Evolutionary conservation across 2,797 vertebrate species (phyloP).

Genomic region (Poeciliopsis turneri): DNA sequence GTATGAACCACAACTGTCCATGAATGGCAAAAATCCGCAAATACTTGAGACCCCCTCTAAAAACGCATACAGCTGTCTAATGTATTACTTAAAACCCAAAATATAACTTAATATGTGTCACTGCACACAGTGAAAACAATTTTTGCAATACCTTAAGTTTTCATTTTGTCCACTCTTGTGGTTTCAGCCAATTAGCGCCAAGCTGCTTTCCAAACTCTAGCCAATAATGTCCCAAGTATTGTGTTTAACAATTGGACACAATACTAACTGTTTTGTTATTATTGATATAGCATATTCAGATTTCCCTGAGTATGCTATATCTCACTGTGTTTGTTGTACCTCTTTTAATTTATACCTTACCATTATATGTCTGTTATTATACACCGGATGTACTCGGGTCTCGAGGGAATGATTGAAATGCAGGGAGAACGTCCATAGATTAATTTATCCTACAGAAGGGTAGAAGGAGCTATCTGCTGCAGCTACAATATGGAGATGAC

Average conservation of each 20-base stretch:
- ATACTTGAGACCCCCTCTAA: background rate
- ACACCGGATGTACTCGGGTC: slow-evolving; percentile 68
- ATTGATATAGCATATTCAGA: background rate
- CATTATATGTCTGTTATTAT: slow-evolving; percentile 76
- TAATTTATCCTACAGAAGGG: slow-evolving; percentile 79
- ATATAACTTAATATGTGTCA: background rate
- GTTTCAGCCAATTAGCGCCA: background rate
- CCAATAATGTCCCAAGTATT: background rate
- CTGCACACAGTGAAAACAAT: background rate
- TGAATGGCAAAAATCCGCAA: background rate
- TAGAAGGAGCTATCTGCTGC: slow-evolving; percentile 77
- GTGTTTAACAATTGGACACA: too few species aligned
- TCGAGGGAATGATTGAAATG: slow-evolving; percentile 73
- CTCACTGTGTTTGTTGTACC: slow-evolving; percentile 54
- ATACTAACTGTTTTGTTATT: too few species aligned
- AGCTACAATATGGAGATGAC: slow-evolving; percentile 82
- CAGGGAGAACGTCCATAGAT: slow-evolving; percentile 77
- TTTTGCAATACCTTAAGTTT: background rate
- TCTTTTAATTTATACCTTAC: slow-evolving; percentile 64
- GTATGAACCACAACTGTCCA: background rate
- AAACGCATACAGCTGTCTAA: background rate
- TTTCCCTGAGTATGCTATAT: slow-evolving; percentile 51
- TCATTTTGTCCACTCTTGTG: background rate
- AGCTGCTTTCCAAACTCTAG: background rate
- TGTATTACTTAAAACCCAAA: background rate